These are phyloP conservation scores for Teinopalpus imperialis DNA, from an alignment of 2,888 invertebrate genomes.

Conservation along the genomic window DNA sequence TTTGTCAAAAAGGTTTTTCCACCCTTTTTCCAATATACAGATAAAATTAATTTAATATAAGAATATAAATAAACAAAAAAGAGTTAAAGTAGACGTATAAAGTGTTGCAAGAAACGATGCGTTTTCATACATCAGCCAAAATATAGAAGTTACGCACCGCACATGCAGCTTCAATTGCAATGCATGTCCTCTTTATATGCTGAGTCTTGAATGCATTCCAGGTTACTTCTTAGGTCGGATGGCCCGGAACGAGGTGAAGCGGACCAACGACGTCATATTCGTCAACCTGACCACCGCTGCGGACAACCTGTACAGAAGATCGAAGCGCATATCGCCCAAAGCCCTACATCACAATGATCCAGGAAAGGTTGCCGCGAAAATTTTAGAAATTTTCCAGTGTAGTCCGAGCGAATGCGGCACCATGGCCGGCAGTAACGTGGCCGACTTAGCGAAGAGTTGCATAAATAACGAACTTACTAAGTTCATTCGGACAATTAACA, in stretches of 20 bases:
- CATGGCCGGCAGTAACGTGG: slow-evolving; percentile 51
- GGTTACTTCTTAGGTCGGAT: slow-evolving; percentile 65
- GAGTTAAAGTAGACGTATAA: too few relatives aligned
- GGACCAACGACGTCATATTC: slow-evolving; percentile 51
- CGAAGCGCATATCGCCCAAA: slow-evolving; percentile 60
- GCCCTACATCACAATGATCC: slow-evolving; percentile 56
- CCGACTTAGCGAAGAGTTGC: slow-evolving; percentile 54
- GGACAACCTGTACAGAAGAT: slow-evolving; percentile 58
- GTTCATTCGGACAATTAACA: slow-evolving; percentile 54
- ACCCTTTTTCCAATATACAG: too few relatives aligned
- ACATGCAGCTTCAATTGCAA: neutral
- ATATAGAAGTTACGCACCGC: neutral
- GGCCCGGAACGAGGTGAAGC: slow-evolving; percentile 52
- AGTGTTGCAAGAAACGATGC: too few relatives aligned
- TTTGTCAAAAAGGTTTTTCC: too few relatives aligned
- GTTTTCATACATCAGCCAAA: neutral
- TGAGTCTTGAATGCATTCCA: slow-evolving; percentile 40
- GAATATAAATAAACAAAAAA: too few relatives aligned
- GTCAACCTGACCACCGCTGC: slow-evolving; percentile 55
- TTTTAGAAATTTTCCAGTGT: slow-evolving; percentile 60
- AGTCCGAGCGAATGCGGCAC: slow-evolving; percentile 46
- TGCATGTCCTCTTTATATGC: neutral
- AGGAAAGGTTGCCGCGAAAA: slow-evolving; percentile 49
- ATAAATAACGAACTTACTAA: slow-evolving; percentile 57
- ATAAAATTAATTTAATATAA: too few relatives aligned